These are phyloP conservation scores for Melanotaenia boesemani DNA, from an alignment of 2,797 vertebrate genomes.

Conservation along the genomic window DNA sequence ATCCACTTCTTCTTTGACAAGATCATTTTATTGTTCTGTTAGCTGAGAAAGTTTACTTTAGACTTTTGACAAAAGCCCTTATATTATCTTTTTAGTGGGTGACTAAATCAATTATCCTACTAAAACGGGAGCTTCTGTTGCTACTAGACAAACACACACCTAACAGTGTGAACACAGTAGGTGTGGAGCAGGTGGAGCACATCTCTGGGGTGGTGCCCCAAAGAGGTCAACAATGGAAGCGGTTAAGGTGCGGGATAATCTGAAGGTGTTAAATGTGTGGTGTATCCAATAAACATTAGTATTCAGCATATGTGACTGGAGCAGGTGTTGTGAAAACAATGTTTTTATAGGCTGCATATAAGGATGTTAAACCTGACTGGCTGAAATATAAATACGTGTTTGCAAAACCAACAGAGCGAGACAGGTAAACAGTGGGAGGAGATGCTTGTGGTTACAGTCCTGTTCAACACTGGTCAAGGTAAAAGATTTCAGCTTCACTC, in stretches of 20 bases:
- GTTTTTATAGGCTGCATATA: not conserved
- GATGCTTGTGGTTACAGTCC: slow-evolving; percentile 10
- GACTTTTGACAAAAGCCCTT: not conserved
- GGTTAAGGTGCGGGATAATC: slow-evolving; percentile 42
- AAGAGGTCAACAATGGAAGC: slow-evolving; percentile 51
- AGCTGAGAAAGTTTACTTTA: not conserved
- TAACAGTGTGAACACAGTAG: slow-evolving; percentile 68
- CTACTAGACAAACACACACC: slow-evolving; percentile 57
- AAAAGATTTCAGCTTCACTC: slow-evolving; percentile 20
- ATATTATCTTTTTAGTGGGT: not conserved
- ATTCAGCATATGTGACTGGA: slow-evolving; percentile 35
- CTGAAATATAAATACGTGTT: slow-evolving; percentile 26
- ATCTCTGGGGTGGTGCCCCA: slow-evolving; percentile 30
- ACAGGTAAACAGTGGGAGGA: slow-evolving; percentile 33
- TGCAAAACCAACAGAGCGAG: not conserved
- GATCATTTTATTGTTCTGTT: not conserved
- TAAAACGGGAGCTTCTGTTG: slow-evolving; percentile 24
- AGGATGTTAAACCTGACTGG: not conserved
- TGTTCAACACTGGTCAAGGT: not conserved
- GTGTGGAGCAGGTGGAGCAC: slow-evolving; percentile 69
- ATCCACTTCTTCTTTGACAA: not conserved
- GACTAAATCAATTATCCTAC: slow-evolving; percentile 4
- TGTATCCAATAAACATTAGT: slow-evolving; percentile 9
- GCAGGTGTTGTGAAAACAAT: slow-evolving; percentile 30
- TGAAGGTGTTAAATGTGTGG: slow-evolving; percentile 34